Evolutionary conservation across 1,140 invertebrate genomes (phyloP).

Genomic region (Drosophila sechellia): DNA sequence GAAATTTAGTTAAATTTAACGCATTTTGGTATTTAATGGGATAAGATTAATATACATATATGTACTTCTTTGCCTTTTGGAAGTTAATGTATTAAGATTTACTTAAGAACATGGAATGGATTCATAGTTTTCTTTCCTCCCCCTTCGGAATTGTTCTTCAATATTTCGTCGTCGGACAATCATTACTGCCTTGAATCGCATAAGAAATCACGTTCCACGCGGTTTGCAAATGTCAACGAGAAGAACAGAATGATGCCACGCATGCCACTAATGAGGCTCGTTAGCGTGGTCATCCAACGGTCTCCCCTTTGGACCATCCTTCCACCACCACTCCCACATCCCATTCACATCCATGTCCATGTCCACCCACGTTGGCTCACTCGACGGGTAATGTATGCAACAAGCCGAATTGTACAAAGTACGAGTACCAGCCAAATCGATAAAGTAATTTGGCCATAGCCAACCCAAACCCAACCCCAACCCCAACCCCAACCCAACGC

Average conservation of each 20-base stretch:
- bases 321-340: not conserved
- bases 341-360: not conserved
- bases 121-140: not conserved
- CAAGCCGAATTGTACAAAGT: slow-evolving; percentile 76
- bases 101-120: not conserved
- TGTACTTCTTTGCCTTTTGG: not conserved
- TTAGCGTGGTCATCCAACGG: slow-evolving; percentile 68
- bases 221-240: slow-evolving; percentile 56
- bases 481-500: slow-evolving; percentile 27
- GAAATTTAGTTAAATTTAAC: slow-evolving; percentile 30
- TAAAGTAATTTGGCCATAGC: slow-evolving; percentile 80
- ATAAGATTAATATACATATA: not conserved
- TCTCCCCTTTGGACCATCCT: not conserved
- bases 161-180: slow-evolving; percentile 31
- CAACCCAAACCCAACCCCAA: slow-evolving; percentile 35
- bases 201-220: slow-evolving; percentile 70
- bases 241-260: slow-evolving; percentile 47
- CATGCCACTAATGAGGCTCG: slow-evolving; percentile 82
- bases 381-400: slow-evolving; percentile 70
- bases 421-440: slow-evolving; percentile 74
- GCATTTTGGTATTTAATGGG: slow-evolving; percentile 7
- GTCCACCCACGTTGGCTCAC: slow-evolving; percentile 3
- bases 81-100: not conserved
- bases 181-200: slow-evolving; percentile 46
- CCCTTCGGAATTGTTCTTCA: slow-evolving; percentile 4